A percentile compares a stretch with the other conserved stretches of the same genome.
phyloP scores from a whole-genome alignment of 1,140 invertebrate genomes.

The Idris sp. region DNA sequence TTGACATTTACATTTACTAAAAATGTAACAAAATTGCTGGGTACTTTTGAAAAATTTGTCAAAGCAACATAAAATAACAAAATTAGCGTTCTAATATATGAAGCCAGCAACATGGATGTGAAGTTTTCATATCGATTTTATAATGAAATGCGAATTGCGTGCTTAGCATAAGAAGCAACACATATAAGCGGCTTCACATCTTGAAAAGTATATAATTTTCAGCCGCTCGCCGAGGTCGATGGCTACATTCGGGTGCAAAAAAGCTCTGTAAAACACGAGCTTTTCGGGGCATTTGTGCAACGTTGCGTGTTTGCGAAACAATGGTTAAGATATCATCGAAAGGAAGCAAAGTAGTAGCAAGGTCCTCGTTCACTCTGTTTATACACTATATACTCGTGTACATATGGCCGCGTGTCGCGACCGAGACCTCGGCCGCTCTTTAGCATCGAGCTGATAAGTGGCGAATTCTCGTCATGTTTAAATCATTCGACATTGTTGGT shows the following conservation, averaged over 20 bases:
- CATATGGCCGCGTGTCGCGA: conserved; percentile 49
- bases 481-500: too few species aligned
- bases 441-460: conserved; percentile 48
- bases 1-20: too few species aligned
- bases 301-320: conserved; percentile 66
- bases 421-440: conserved; percentile 64
- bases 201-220: conserved; percentile 40
- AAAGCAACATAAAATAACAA: too few species aligned
- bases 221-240: conserved; percentile 47
- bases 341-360: conserved; percentile 63
- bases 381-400: conserved; percentile 18
- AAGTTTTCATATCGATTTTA: conserved; percentile 60
- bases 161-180: conserved; percentile 43
- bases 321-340: conserved; percentile 61
- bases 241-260: conserved; percentile 36
- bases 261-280: conserved; percentile 32
- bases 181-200: conserved; percentile 23
- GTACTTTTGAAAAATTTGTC: too few species aligned
- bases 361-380: conserved; percentile 45
- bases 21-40: too few species aligned
- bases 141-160: conserved; percentile 43
- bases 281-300: conserved; percentile 30
- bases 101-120: too few species aligned
- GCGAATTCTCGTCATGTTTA: conserved; percentile 25
- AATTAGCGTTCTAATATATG: too few species aligned